Evolutionary conservation across 2,113 vertebrate species (phyloP).

Genomic region (Myotis davidii): DNA sequence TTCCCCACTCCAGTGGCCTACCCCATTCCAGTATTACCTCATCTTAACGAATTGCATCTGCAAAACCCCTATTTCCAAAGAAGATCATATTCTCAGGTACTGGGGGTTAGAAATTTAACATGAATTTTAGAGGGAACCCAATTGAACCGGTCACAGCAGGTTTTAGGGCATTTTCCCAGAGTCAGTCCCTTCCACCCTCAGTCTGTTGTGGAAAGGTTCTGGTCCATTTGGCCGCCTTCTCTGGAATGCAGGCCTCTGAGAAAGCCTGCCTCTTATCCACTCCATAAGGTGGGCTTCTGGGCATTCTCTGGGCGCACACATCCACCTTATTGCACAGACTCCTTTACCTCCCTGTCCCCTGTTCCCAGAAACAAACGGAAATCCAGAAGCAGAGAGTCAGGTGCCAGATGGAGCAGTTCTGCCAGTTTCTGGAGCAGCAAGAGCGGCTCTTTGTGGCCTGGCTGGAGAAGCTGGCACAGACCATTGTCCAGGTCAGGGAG

Average conservation of each 20-base stretch:
- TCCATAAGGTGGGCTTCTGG: not conserved
- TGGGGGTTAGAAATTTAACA: not conserved
- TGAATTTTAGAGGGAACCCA: not conserved
- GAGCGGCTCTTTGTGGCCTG: slow-evolving; percentile 64
- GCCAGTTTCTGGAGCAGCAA: slow-evolving; percentile 69
- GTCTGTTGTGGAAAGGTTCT: slow-evolving; percentile 10
- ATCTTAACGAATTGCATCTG: not conserved
- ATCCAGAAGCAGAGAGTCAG: slow-evolving; percentile 61
- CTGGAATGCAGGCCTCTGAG: not conserved
- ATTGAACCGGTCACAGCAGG: not conserved
- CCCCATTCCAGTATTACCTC: not conserved
- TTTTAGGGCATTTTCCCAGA: not conserved
- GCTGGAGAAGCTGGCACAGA: slow-evolving; percentile 62
- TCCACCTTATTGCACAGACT: not conserved
- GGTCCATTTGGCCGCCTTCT: not conserved
- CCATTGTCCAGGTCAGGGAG: slow-evolving; percentile 34
- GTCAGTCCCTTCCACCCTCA: not conserved
- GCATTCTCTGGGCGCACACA: not conserved
- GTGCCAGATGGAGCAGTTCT: slow-evolving; percentile 40
- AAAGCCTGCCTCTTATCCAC: not conserved
- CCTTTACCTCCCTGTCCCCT: not conserved
- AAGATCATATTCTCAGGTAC: not conserved
- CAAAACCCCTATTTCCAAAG: not conserved
- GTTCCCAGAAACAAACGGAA: slow-evolving; percentile 65
- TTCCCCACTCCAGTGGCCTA: not conserved